Base-by-base conservation (phyloP, 2,113 vertebrate species). In the Ursus arctos region DNA sequence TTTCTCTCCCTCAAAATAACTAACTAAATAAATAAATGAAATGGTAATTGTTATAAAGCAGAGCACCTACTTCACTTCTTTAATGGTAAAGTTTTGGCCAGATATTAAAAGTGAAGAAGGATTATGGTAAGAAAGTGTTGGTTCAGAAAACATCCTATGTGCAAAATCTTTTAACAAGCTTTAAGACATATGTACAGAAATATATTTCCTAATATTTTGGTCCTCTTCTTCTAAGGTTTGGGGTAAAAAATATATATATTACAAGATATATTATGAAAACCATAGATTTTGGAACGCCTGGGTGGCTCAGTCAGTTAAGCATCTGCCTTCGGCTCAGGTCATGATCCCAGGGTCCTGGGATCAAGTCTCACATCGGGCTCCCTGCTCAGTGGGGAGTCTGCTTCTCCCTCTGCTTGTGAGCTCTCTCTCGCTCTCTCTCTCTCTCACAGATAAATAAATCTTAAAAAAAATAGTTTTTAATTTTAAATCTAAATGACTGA, bases 21-120 rank as follows among this genome's bases (percentile, higher is more conserved):
- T 51, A 51, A 51, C 2, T 51, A 51, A 51, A 14, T 51, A 51
- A 51, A 14, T 31, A 31, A 65, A 65, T 59, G 76, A 85, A 97
- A 88, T 97, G 80, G 63, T 96, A 94, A 97, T 97, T 21, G 1
- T 87, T 90, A 77, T 53, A 96, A 57, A 36, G 69, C 77, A 94
- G 67, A 87, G 57, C 40, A 92, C 92, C 82, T 85, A 31, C 83
- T 96, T 91, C 77, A 0, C 79, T 40, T 88, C 82, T 81, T 90
- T 79, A 93, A 93, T 85, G 16, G 83, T 69, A 31, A 96, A 74
- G 72, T 65, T 90, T 96, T 95, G 90, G 71, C 76, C 92, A 95
- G 84, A 57, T 6, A 2, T 67, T 95, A 83, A 94, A 79, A 80
- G 93, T 97, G 53, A 61, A 59, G 53, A 92, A 92, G 76, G 31